A percentile compares a stretch with the other conserved stretches of the same genome.
Conservation (phyloP, 35 echinoderm and acorn worm genomes). For the Acanthaster planci region DNA sequence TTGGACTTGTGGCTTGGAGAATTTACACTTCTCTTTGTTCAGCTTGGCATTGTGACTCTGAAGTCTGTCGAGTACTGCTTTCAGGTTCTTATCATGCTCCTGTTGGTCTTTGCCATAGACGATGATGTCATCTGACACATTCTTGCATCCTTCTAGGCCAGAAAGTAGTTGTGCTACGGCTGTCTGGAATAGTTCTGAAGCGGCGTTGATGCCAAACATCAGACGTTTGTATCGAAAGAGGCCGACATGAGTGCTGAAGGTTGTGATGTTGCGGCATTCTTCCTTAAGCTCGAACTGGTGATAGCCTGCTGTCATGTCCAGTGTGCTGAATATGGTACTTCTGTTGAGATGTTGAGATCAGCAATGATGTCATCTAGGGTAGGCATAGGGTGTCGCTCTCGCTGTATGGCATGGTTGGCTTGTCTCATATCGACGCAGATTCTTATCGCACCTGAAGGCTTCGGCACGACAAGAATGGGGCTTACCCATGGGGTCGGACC, state of each 20-base stretch:
- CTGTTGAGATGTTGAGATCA: conserved; percentile 61
- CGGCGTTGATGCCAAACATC: conserved; percentile 80
- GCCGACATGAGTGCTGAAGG: conserved; percentile 59
- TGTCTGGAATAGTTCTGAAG: conserved; percentile 68
- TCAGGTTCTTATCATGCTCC: conserved; percentile 59
- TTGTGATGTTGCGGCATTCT: conserved; percentile 51
- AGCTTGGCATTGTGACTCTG: conserved; percentile 38
- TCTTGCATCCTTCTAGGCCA: conserved; percentile 52
- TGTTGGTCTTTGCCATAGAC: conserved; percentile 47
- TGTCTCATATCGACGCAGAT: conserved; percentile 75
- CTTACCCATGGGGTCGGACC: conserved; percentile 77
- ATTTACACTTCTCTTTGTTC: conserved; percentile 60
- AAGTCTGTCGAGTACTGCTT: conserved; percentile 56
- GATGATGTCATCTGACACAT: conserved; percentile 83
- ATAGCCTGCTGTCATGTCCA: conserved; percentile 61
- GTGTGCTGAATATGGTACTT: conserved; percentile 48
- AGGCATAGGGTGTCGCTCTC: conserved; percentile 53
- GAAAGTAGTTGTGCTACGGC: conserved; percentile 50
- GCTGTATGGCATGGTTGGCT: conserved; percentile 59
- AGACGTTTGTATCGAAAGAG: conserved; percentile 50
- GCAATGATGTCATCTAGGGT: conserved; percentile 63
- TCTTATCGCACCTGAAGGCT: conserved; percentile 26
- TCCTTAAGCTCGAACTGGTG: conserved; percentile 58
- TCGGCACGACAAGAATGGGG: conserved; percentile 67
- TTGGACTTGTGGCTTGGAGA: conserved; percentile 34